phyloP scores from a whole-genome alignment of 2,797 vertebrate species.

The Spatula versicolor region DNA sequence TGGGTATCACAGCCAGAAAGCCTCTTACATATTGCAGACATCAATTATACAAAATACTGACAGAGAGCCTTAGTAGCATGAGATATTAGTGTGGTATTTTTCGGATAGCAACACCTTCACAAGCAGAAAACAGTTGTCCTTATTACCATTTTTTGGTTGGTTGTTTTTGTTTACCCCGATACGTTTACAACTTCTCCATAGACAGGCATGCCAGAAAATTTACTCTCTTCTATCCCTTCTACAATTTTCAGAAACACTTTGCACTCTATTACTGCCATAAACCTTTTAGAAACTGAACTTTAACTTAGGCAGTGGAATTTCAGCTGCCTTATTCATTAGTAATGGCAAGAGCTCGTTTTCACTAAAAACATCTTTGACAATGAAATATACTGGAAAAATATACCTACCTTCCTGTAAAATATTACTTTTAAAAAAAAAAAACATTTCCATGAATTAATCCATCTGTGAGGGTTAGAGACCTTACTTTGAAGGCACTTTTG shows the following conservation, averaged over 20 bases:
- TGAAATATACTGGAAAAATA: conserved; percentile 2
- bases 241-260: not conserved
- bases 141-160: not conserved
- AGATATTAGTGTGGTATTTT: not conserved
- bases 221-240: not conserved
- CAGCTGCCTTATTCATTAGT: not conserved
- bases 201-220: not conserved
- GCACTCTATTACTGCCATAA: not conserved
- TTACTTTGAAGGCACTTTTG: not conserved
- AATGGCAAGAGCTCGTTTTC: not conserved
- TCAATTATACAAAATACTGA: not conserved
- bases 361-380: not conserved
- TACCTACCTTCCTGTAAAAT: not conserved
- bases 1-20: not conserved
- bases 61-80: not conserved
- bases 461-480: not conserved
- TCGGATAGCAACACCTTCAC: not conserved
- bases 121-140: not conserved
- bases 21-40: not conserved
- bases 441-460: not conserved
- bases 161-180: not conserved
- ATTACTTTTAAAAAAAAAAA: not conserved
- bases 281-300: not conserved
- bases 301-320: not conserved
- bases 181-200: not conserved